Evolutionary conservation across 2,113 vertebrate species (phyloP).

Genomic region (Thermophis baileyi): DNA sequence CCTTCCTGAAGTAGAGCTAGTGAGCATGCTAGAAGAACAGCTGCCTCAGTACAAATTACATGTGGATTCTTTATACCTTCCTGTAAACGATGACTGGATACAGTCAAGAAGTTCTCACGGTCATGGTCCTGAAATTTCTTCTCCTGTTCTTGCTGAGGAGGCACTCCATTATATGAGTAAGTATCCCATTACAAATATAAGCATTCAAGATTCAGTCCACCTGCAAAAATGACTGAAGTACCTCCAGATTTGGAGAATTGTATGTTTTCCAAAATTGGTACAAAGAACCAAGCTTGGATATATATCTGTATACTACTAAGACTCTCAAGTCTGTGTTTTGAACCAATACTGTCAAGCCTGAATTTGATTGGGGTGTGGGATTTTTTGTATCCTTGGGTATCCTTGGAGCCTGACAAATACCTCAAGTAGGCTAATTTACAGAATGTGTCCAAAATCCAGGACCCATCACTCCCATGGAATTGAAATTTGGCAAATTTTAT

Average conservation of each 20-base stretch:
- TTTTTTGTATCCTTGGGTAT: too few relatives aligned
- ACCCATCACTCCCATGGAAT: neutral
- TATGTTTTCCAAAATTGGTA: neutral
- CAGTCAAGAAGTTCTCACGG: slow-evolving; percentile 67
- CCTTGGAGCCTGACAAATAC: neutral
- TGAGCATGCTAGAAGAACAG: slow-evolving; percentile 77
- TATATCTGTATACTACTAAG: too few relatives aligned
- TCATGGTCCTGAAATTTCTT: slow-evolving; percentile 64
- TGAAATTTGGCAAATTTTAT: neutral
- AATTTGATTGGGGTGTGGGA: too few relatives aligned
- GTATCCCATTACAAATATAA: slow-evolving; percentile 45
- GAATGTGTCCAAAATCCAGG: neutral
- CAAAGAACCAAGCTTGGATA: neutral
- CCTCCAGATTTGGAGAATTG: neutral
- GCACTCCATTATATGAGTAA: slow-evolving; percentile 93
- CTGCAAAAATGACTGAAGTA: neutral
- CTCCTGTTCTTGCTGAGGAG: slow-evolving; percentile 80
- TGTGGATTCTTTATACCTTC: slow-evolving; percentile 84
- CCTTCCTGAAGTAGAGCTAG: slow-evolving; percentile 73
- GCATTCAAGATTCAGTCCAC: neutral
- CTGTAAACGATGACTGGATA: slow-evolving; percentile 86
- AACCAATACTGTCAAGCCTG: too few relatives aligned
- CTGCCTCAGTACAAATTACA: slow-evolving; percentile 73
- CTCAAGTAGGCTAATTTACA: neutral
- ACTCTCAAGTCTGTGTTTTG: neutral